Percentiles rank a stretch among this genome's conserved stretches.
phyloP scores from a whole-genome alignment of 1,140 invertebrate species.

The Tetramorium alpestre region DNA sequence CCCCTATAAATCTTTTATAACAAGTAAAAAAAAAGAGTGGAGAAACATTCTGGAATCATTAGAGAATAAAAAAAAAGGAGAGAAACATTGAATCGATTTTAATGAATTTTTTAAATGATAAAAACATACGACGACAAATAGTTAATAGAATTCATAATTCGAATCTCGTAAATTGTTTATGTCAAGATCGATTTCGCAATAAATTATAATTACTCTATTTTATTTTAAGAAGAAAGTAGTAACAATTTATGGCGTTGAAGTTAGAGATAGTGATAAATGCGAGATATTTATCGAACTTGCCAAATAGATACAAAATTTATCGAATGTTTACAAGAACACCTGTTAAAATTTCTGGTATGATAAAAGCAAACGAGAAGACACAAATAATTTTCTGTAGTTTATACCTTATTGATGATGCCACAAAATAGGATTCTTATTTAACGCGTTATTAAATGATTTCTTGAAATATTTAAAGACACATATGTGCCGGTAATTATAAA shows the following conservation, averaged over 20 bases:
- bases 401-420: neutral
- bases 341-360: neutral
- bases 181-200: neutral
- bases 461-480: neutral
- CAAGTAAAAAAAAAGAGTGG: too few species aligned
- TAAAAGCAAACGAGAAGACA: neutral
- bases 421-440: neutral
- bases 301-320: neutral
- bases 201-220: neutral
- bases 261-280: neutral
- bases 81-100: too few species aligned
- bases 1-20: too few species aligned
- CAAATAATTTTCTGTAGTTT: neutral
- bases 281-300: neutral
- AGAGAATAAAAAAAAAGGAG: too few species aligned
- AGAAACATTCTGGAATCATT: too few species aligned
- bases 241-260: too few species aligned
- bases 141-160: neutral
- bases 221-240: neutral
- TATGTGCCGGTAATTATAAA: too few species aligned
- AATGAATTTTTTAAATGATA: too few species aligned
- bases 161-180: neutral
- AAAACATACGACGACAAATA: too few species aligned
- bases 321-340: neutral
- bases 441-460: neutral